A percentile compares a stretch with the other conserved stretches of the same genome.
These are phyloP conservation scores for Oikopleura albicans DNA, from an alignment of 23 tunicate species.

Conservation along the genomic window DNA sequence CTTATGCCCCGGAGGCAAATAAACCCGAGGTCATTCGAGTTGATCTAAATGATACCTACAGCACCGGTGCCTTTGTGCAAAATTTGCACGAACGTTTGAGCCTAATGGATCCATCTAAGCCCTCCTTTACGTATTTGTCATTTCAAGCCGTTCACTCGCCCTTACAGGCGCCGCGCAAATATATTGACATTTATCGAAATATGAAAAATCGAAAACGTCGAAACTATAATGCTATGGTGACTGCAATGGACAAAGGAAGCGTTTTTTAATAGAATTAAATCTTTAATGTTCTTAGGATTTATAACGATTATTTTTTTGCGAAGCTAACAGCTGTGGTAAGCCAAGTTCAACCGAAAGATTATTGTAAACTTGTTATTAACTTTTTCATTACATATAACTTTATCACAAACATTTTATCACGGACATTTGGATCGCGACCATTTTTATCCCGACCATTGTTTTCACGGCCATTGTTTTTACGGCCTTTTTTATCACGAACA, in stretches of 20 bases:
- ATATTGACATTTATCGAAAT: background rate
- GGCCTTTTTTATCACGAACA: too few species aligned
- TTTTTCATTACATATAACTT: too few species aligned
- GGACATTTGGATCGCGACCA: too few species aligned
- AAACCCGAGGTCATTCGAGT: background rate
- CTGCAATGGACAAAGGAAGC: slow-evolving; percentile 15
- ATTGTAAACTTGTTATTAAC: too few species aligned
- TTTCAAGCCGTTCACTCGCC: slow-evolving; percentile 16
- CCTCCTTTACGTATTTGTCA: background rate
- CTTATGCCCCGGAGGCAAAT: background rate
- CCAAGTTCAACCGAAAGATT: too few species aligned
- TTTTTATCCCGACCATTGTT: too few species aligned
- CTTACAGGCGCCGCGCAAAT: slow-evolving; percentile 25
- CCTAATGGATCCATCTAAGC: background rate
- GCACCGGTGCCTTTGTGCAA: background rate
- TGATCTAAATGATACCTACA: background rate
- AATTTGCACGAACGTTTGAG: background rate
- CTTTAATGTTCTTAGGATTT: too few species aligned
- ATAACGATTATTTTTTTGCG: too few species aligned
- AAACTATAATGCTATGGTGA: slow-evolving; percentile 15
- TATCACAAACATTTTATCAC: too few species aligned
- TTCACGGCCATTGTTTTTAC: too few species aligned
- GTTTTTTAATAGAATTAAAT: too few species aligned
- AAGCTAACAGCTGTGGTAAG: too few species aligned
- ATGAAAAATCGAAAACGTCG: background rate